Evolutionary conservation across 2,797 vertebrate genomes (phyloP).

Genomic region (Zenarchopterus dispar): DNA sequence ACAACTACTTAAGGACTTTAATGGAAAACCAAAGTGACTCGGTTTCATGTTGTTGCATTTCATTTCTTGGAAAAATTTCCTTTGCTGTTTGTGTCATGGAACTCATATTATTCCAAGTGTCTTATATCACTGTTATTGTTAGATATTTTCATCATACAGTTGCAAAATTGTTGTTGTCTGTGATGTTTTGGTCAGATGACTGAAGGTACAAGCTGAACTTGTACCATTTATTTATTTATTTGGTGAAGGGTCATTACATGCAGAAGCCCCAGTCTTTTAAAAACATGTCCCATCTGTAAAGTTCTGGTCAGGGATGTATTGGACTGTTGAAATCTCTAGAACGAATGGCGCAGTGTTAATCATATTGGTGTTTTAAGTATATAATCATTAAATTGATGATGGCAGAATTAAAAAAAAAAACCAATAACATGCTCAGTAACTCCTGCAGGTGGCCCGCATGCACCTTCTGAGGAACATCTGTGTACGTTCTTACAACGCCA

Average conservation of each 20-base stretch:
- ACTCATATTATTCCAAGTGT: not conserved
- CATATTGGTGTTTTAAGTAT: conserved; percentile 33
- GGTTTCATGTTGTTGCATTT: conserved; percentile 4
- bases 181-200: conserved; percentile 22
- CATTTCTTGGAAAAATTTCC: not conserved
- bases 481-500: too few species aligned
- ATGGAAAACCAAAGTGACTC: conserved; percentile 33
- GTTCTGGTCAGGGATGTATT: conserved; percentile 47
- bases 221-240: conserved; percentile 59
- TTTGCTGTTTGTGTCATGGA: not conserved
- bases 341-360: conserved; percentile 53
- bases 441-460: too few species aligned
- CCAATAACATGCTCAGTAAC: not conserved
- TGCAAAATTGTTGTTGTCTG: conserved; percentile 4
- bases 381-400: conserved; percentile 20
- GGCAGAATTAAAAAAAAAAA: conserved; percentile 17
- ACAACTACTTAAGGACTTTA: conserved; percentile 47
- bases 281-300: conserved; percentile 59
- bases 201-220: conserved; percentile 28
- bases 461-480: too few species aligned
- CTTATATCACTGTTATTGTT: conserved; percentile 13
- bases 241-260: conserved; percentile 50
- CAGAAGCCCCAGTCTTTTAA: conserved; percentile 47
- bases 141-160: conserved; percentile 3
- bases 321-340: conserved; percentile 38